Percentiles rank a stretch among this genome's conserved stretches.
These are phyloP conservation scores for Ernsta delagoae DNA, from an alignment of 2,888 invertebrate genomes.

Conservation along the genomic window DNA sequence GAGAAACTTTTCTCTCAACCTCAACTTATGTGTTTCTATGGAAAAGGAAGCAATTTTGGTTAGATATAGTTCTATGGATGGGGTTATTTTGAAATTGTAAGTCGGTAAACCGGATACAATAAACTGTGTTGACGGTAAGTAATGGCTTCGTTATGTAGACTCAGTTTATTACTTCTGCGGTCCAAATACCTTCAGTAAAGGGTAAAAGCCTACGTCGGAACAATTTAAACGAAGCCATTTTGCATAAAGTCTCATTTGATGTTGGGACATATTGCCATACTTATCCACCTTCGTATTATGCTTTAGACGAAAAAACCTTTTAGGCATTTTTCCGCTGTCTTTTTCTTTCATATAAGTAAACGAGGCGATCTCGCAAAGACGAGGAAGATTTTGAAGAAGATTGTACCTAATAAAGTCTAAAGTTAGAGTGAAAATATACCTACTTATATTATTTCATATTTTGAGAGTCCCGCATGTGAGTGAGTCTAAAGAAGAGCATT, in stretches of 20 bases:
- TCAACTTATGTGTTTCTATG: background rate
- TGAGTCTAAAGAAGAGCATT: no score
- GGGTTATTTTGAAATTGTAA: background rate
- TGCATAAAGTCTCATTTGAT: conserved; percentile 12
- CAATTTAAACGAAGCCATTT: conserved; percentile 25
- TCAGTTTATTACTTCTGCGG: conserved; percentile 7
- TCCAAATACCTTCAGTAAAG: conserved; percentile 15
- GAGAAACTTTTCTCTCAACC: background rate
- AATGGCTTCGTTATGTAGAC: conserved; percentile 16
- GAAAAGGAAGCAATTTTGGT: background rate
- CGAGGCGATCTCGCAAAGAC: no score
- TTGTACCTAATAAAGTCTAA: no score
- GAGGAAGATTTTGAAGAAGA: no score
- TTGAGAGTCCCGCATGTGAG: no score
- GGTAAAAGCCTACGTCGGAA: conserved; percentile 8
- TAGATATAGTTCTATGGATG: background rate
- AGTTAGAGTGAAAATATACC: no score
- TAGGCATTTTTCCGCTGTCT: background rate
- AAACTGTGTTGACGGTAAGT: conserved; percentile 14
- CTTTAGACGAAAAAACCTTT: background rate
- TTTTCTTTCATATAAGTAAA: no score
- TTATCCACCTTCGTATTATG: background rate
- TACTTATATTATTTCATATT: no score
- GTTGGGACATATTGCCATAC: conserved; percentile 10
- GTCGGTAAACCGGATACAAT: conserved; percentile 13